Conservation (phyloP, 2,113 vertebrate genomes). For the Raja brachyura region DNA sequence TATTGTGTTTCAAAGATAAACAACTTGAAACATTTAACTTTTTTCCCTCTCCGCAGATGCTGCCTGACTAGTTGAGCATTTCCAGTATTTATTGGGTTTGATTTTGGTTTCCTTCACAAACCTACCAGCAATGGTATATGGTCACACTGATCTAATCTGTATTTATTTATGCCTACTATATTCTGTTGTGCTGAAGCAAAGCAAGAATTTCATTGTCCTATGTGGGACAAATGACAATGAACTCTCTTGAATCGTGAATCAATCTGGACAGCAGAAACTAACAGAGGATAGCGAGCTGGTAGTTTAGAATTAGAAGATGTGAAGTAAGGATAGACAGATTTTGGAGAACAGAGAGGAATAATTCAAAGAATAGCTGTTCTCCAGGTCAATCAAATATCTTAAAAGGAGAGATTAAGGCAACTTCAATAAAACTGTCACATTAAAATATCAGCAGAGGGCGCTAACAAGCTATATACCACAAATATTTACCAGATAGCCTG, state of each 20-base stretch:
- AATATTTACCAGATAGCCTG: neutral
- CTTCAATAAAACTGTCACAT: neutral
- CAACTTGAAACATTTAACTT: too few relatives aligned
- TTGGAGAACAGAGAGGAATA: neutral
- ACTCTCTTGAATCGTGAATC: too few relatives aligned
- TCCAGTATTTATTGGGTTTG: too few relatives aligned
- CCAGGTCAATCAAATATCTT: neutral
- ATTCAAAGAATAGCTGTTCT: neutral
- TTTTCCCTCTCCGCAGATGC: too few relatives aligned
- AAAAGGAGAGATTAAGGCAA: neutral
- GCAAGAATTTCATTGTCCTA: too few relatives aligned
- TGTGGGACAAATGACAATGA: too few relatives aligned
- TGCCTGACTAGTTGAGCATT: too few relatives aligned
- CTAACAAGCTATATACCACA: neutral
- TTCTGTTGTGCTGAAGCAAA: too few relatives aligned
- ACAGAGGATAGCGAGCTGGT: neutral
- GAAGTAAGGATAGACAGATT: neutral
- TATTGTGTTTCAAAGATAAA: too few relatives aligned
- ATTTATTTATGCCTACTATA: too few relatives aligned
- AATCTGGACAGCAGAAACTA: neutral
- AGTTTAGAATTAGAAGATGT: neutral
- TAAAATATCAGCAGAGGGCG: conserved; percentile 14
- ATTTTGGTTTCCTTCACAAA: neutral
- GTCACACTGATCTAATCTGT: too few relatives aligned
- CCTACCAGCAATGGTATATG: neutral